Evolutionary conservation across 2,888 invertebrate genomes (phyloP), one percentile per base, ranked within the genome.

Genomic region (Epiperipatus broadwayi): DNA sequence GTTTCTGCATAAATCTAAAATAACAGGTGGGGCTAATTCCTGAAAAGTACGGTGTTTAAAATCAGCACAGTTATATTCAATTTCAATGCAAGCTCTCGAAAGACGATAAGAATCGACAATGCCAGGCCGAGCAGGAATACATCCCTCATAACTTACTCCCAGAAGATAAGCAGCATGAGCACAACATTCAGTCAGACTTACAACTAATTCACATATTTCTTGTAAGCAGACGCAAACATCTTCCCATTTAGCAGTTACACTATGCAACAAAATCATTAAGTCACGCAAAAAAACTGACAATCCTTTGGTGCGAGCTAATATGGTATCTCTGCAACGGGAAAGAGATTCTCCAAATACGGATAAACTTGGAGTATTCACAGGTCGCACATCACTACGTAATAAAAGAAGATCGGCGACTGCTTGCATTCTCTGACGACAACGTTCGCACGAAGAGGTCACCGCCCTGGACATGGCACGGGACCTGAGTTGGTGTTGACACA

Each of bases 381-480:
- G 55, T 10, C 54, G 49, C 1, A 52, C 48, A 36, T 53, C 52
- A 37, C 53, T 53, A 5, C 55, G 52, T 3, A 57, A 46, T 12
- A 57, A 50, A 3, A 58, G 49, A 14, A 58, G 43, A 41, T 58
- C 56, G 4, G 55, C 56, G 8, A 56, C 51, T 3, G 53, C 47
- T 45, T 57, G 56, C 46, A 58, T 51, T 21, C 52, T 51, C n/a
- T 47, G 48, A 37, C 52, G 53, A 30, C 50, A 49, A 22, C 48
- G 43, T 34, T 55, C 54, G 39, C 55, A 55, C n/a, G n/a, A n/a
- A n/a, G n/a, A n/a, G 31, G 52, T 46, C 25, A 50, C 41, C 4
- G 51, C 52, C 39, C n/a, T n/a, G n/a, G n/a, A n/a, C n/a, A n/a
- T n/a, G n/a, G n/a, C n/a, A n/a, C n/a, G n/a, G n/a, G n/a, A n/a